These are phyloP conservation scores for Colius striatus DNA, from an alignment of 2,113 vertebrate genomes.

Conservation along the genomic window DNA sequence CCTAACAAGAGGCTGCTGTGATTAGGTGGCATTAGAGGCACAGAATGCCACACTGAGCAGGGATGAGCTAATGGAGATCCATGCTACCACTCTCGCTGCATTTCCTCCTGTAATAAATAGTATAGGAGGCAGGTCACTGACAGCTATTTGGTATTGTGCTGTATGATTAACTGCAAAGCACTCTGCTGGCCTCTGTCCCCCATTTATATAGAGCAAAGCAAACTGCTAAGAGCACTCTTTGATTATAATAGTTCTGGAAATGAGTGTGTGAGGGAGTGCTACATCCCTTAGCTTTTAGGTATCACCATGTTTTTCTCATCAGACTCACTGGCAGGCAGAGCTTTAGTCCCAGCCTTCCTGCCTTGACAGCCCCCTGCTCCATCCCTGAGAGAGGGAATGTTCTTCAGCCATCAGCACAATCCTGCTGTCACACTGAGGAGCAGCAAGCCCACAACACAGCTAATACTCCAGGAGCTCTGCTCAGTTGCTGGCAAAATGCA, in stretches of 20 bases:
- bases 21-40: neutral
- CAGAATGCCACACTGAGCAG: neutral
- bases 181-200: slow-evolving; percentile 14
- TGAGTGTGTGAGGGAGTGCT: neutral
- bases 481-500: neutral
- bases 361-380: neutral
- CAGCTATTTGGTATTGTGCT: neutral
- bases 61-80: neutral
- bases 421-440: neutral
- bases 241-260: slow-evolving; percentile 11
- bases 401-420: neutral
- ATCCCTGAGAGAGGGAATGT: neutral
- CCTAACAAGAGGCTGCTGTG: neutral
- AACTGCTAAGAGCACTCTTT: slow-evolving; percentile 4
- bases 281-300: neutral
- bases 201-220: neutral
- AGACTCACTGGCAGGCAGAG: neutral
- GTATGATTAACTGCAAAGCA: slow-evolving; percentile 12
- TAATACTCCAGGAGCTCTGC: neutral
- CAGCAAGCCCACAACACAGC: neutral
- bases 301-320: slow-evolving; percentile 35
- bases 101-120: neutral
- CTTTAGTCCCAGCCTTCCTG: neutral
- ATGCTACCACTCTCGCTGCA: neutral
- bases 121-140: neutral